phyloP scores from a whole-genome alignment of 2,113 vertebrate species.

The Spermophilus dauricus region DNA sequence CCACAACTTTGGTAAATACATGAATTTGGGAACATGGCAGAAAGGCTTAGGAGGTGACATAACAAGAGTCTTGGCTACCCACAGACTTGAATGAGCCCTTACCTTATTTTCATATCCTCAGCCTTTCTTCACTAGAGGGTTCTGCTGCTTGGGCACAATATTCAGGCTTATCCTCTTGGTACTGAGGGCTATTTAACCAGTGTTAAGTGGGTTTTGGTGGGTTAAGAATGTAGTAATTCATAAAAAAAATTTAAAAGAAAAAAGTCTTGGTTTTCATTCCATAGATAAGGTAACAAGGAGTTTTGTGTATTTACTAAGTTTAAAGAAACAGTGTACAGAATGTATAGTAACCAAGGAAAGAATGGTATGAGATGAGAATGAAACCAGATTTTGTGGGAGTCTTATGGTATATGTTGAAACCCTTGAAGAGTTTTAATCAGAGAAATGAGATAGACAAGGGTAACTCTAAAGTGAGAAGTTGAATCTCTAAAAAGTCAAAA shows the following conservation, averaged over 20 bases:
- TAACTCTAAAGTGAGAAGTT: neutral
- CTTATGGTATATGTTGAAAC: neutral
- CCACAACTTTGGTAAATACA: neutral
- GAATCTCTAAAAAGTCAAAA: neutral
- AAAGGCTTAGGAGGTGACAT: neutral
- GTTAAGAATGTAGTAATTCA: neutral
- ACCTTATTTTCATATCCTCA: neutral
- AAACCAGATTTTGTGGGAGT: neutral
- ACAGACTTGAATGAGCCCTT: neutral
- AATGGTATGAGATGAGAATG: neutral
- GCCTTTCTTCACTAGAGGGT: neutral
- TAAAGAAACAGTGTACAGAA: neutral
- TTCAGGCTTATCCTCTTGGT: neutral
- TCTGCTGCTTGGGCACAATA: neutral
- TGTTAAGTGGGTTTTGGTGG: neutral
- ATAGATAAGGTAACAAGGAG: neutral
- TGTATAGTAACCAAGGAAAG: neutral
- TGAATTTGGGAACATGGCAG: neutral
- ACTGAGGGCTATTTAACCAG: neutral
- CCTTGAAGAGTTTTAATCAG: neutral
- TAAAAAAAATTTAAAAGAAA: neutral
- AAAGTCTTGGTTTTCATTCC: conserved; percentile 17
- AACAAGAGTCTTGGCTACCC: neutral
- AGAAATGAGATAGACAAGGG: neutral
- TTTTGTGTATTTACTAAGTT: neutral